phyloP scores from a whole-genome alignment of 1,140 invertebrate genomes.

The Thaumetopoea pityocampa region DNA sequence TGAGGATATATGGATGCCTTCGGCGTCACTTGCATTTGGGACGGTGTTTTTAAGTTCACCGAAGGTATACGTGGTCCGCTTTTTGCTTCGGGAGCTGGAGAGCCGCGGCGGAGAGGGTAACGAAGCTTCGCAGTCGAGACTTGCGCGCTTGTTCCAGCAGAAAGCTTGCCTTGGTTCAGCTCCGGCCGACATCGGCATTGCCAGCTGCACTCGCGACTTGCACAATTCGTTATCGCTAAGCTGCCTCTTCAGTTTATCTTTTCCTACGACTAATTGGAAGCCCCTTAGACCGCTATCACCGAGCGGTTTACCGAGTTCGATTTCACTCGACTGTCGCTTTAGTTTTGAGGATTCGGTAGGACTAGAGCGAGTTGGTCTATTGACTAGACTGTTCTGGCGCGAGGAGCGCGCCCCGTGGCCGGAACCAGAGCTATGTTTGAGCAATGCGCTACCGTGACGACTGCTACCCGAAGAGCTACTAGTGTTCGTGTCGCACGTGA shows the following conservation, averaged over 20 bases:
- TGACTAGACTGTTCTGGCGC: constrained; percentile 49
- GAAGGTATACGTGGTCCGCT: constrained; percentile 50
- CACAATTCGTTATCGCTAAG: constrained; percentile 55
- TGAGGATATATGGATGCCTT: constrained; percentile 40
- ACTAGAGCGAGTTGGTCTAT: constrained; percentile 28
- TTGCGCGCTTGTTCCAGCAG: constrained; percentile 46
- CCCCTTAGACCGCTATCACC: constrained; percentile 33
- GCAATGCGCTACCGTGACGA: constrained; percentile 21
- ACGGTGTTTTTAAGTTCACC: constrained; percentile 61
- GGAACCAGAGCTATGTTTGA: constrained; percentile 15
- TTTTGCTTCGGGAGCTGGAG: constrained; percentile 18
- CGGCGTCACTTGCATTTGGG: constrained; percentile 42
- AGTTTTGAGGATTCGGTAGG: constrained; percentile 31
- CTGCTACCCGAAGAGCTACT: constrained; percentile 49
- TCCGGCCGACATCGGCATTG: constrained; percentile 61
- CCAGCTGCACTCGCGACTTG: constrained; percentile 40
- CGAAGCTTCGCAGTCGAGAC: constrained; percentile 41
- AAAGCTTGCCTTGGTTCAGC: constrained; percentile 47
- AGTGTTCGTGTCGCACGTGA: constrained; percentile 38
- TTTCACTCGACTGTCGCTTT: constrained; percentile 45
- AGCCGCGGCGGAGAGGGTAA: constrained; percentile 11
- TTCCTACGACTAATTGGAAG: constrained; percentile 57
- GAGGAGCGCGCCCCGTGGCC: constrained; percentile 21
- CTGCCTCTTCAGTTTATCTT: constrained; percentile 54
- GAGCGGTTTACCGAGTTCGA: constrained; percentile 32